Evolutionary conservation across 2,113 vertebrate genomes (phyloP), one percentile per base, ranked within the genome.

Genomic region (Hemicordylus capensis): DNA sequence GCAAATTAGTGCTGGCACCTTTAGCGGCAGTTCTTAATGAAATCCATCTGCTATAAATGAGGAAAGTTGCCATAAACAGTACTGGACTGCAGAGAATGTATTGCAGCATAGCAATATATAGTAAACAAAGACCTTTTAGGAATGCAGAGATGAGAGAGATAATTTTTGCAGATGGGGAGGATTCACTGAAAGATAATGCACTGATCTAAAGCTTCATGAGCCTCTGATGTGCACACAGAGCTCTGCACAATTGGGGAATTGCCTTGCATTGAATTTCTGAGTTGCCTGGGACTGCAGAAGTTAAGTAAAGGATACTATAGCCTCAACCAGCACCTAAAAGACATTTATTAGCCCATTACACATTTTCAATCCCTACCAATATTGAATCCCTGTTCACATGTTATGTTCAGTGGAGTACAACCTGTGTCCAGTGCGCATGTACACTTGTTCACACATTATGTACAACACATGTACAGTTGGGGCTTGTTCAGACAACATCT

Each of bases 1-100:
- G 76, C 67, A 85, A 85, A 80, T 85, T 85, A 80, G 84, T 73
- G 19, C 76, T 85, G 84, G 84, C 84, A 85, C 84, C 84, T 85
- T 51, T 85, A 72, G 69, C 66, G 70, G 76, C 76, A 70, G 58
- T 85, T 80, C 83, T 85, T 85, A 85, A 80, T 80, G 84, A 80
- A 80, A 73, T 63, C 84, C 84, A 85, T 80, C 67, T 80, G 84
- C 76, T 85, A 28, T 72, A 85, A 85, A 63, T 73, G 76, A 80
- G n/a, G 26, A 73, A 80, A 85, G 76, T 80, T 80, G n/a, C 67
- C 56, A 80, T 85, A 80, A 85, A 85, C 56, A 63, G 31, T 73
- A 63, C 42, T 80, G 58, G 44, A 51, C 67, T 34, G 66, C 46
- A 80, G 66, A 79, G 67, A 80, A 73, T 61, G 66, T 80, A 85